Percentiles rank a stretch among this genome's conserved stretches.
phyloP scores from a whole-genome alignment of 2,113 vertebrate genomes.

The Notiomystis cincta region DNA sequence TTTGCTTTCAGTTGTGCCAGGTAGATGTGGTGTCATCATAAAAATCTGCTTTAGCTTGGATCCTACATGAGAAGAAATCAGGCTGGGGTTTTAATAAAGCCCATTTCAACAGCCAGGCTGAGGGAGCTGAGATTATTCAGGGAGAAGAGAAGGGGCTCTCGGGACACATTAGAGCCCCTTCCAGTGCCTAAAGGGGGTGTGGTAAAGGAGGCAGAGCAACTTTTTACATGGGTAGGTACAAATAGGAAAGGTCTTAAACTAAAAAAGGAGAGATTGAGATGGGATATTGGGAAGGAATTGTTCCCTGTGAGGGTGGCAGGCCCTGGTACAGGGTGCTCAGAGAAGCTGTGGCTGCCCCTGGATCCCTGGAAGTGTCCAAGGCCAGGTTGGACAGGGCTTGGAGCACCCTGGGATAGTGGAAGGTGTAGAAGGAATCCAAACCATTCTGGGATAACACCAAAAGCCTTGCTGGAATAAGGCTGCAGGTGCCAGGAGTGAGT shows the following conservation, averaged over 20 bases:
- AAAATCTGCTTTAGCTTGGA: not conserved
- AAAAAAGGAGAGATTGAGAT: not conserved
- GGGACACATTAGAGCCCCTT: not conserved
- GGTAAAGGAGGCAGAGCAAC: not conserved
- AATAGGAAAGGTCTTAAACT: not conserved
- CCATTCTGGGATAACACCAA: not conserved
- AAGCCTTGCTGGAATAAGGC: not conserved
- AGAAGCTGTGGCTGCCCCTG: not conserved
- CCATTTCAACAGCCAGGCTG: not conserved
- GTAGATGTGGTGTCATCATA: not conserved
- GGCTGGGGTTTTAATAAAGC: not conserved
- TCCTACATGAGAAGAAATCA: not conserved
- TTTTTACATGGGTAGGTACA: not conserved
- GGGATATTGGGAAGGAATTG: not conserved
- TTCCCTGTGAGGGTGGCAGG: not conserved
- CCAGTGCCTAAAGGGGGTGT: rapidly evolving
- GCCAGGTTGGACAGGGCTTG: rapidly evolving
- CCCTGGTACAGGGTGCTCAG: rapidly evolving
- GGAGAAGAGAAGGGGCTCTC: not conserved
- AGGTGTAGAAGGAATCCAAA: not conserved
- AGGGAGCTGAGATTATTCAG: not conserved
- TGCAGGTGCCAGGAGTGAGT: not conserved
- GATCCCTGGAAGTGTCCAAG: not conserved
- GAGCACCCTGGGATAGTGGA: not conserved
- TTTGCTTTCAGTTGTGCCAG: not conserved